A percentile compares a stretch with the other conserved stretches of the same genome.
Evolutionary conservation across 2,797 vertebrate genomes (phyloP).

Genomic region (Sebastes vulpes): DNA sequence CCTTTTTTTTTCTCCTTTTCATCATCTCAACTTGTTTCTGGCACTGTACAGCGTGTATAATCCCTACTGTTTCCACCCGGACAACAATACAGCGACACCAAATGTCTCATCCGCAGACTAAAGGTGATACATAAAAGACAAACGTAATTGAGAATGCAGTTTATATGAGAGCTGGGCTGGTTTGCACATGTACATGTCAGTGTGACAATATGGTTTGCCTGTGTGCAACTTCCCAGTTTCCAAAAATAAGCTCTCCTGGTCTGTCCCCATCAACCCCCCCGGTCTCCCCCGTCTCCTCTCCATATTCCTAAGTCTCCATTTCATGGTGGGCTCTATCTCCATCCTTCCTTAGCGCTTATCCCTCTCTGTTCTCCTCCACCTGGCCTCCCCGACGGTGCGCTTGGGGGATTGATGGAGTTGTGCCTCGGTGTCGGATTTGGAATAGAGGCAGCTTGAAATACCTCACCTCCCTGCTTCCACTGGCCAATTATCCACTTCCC

Average conservation of each 20-base stretch:
- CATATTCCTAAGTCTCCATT: conserved; percentile 25
- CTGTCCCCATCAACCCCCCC: neutral
- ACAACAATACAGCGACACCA: no score
- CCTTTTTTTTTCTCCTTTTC: neutral
- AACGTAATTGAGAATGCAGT: no score
- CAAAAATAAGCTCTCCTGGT: conserved; percentile 41
- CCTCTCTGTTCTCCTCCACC: conserved; percentile 50
- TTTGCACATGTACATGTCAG: neutral
- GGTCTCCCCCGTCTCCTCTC: neutral
- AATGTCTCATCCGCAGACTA: no score
- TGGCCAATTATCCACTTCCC: conserved; percentile 68
- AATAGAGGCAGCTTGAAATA: conserved; percentile 64
- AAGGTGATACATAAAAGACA: no score
- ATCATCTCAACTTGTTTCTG: neutral
- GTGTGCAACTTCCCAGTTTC: conserved; percentile 3
- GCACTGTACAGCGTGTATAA: neutral
- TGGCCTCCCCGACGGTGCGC: conserved; percentile 37
- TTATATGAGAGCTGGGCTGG: no score
- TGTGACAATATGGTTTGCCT: conserved; percentile 2
- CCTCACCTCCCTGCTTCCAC: conserved; percentile 55
- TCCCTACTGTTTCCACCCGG: neutral
- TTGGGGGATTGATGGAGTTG: conserved; percentile 66
- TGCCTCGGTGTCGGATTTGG: conserved; percentile 54
- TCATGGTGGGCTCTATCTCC: conserved; percentile 44
- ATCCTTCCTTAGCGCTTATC: conserved; percentile 22